A percentile compares a stretch with the other conserved stretches of the same genome.
phyloP scores from a whole-genome alignment of 1,140 invertebrate genomes.

The Hermetia illucens region DNA sequence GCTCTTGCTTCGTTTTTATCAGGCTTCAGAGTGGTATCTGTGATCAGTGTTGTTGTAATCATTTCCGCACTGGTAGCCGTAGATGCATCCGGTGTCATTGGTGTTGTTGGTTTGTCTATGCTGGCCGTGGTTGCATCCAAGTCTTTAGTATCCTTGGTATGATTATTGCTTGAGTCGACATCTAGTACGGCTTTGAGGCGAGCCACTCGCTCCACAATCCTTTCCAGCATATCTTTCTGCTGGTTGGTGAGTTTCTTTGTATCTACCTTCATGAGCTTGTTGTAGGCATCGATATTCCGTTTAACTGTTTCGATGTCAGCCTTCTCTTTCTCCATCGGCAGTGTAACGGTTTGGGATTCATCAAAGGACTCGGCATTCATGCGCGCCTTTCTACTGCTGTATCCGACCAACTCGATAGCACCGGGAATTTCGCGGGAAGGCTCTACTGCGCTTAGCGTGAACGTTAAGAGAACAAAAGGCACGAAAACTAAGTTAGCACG shows the following conservation, averaged over 20 bases:
- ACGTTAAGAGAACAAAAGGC: neutral
- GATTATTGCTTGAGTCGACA: conserved; percentile 9
- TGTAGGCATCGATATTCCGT: conserved; percentile 27
- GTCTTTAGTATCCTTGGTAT: too few relatives aligned
- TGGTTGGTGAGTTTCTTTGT: conserved; percentile 26
- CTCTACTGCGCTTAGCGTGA: neutral
- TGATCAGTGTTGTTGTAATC: neutral
- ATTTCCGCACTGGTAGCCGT: neutral
- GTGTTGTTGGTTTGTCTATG: neutral
- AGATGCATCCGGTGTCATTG: neutral
- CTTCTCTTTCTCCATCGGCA: conserved; percentile 10
- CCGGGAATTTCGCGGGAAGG: neutral
- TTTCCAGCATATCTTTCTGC: conserved; percentile 28
- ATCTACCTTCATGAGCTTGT: conserved; percentile 22
- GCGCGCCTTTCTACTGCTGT: too few relatives aligned
- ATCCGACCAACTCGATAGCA: conserved; percentile 23
- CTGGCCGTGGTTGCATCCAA: neutral
- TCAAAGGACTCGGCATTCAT: too few relatives aligned
- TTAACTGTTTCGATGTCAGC: conserved; percentile 27
- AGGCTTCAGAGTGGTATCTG: neutral
- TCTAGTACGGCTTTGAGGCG: conserved; percentile 24
- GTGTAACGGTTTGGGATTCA: neutral
- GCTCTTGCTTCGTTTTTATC: neutral
- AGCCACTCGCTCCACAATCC: conserved; percentile 28
- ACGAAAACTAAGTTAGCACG: neutral